These are phyloP conservation scores for Carterocephalus palaemon DNA, from an alignment of 2,888 invertebrate species.

Conservation along the genomic window DNA sequence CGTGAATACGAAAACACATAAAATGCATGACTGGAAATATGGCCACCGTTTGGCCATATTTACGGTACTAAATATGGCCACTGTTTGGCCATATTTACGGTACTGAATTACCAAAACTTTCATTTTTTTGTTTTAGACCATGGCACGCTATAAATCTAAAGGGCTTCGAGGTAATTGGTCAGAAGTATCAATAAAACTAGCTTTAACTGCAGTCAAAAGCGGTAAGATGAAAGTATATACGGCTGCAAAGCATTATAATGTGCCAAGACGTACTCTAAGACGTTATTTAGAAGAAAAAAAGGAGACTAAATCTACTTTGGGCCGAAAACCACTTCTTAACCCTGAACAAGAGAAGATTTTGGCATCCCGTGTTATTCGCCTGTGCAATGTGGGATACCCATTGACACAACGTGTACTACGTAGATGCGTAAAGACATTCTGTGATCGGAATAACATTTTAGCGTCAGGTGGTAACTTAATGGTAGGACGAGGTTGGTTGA, in stretches of 20 bases:
- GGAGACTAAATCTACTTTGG: constrained; percentile 6
- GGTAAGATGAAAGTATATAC: constrained; percentile 20
- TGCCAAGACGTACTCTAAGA: constrained; percentile 20
- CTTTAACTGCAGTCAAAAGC: constrained; percentile 26
- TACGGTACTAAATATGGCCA: too few species aligned
- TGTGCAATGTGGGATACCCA: constrained; percentile 20
- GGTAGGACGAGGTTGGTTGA: constrained; percentile 28
- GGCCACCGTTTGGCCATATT: constrained; percentile 26
- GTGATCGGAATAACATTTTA: constrained; percentile 23
- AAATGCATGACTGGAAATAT: constrained; percentile 26
- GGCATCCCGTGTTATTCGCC: neutral
- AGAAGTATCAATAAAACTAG: constrained; percentile 14
- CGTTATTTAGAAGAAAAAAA: constrained; percentile 19
- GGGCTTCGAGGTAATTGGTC: constrained; percentile 28
- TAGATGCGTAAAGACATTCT: constrained; percentile 24
- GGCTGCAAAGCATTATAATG: constrained; percentile 16
- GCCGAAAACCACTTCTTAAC: constrained; percentile 23
- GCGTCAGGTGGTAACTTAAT: constrained; percentile 13
- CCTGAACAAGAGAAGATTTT: constrained; percentile 16
- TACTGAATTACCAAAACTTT: constrained; percentile 16
- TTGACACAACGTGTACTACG: constrained; percentile 19
- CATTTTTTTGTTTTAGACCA: constrained; percentile 27
- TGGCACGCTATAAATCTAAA: constrained; percentile 27
- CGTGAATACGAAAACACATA: constrained; percentile 24
- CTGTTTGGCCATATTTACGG: constrained; percentile 26